Base-by-base conservation (phyloP, 2,797 vertebrate species). In the Menidia menidia region DNA sequence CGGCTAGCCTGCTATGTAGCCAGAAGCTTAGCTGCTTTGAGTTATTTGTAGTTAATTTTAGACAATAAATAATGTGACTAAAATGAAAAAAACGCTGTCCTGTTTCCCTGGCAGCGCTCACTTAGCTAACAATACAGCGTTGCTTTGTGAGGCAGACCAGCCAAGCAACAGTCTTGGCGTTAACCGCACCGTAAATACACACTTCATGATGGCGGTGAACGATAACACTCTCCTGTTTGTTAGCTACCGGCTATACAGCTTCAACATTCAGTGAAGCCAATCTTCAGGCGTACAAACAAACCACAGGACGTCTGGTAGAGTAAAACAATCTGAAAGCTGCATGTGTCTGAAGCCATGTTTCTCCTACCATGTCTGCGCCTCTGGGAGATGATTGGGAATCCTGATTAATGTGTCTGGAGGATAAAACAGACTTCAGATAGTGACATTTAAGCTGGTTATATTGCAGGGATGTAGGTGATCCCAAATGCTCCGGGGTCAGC, bases 1-100 rank as follows among this genome's bases (percentile, higher is more conserved):
- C 85, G 51, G 61, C 47, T 70, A 70, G 88, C 89, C 71, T 67
- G 45, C 39, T 39, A 71, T 64, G 72, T 89, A 89, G 86, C 85
- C 30, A 4, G 43, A 16, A 48, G n/a, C 64, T 58, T 43, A 44
- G 71, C 68, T 65, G 73, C 47, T 81, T 60, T 47, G 14, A 56
- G 4, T 70, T 41, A 68, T 66, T 66, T 50, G 59, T 25, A 39
- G 7, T 16, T 25, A 30, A 15, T 50, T 47, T 11, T 14, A 4
- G 33, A 14, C 65, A 63, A 68, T 14, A 33, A 56, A 25, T 25
- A 71, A 60, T 5, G 19, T 52, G 58, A 51, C 15, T 4, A 19
- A 55, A 12, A 6, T 11, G n/a, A n/a, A n/a, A 11, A 47, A 52
- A 54, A 59, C 4, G 45, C 25, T 35, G 60, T 15, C 45, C 13